Base-by-base conservation (phyloP, 2,888 invertebrate species). In the Melipona bicolor region DNA sequence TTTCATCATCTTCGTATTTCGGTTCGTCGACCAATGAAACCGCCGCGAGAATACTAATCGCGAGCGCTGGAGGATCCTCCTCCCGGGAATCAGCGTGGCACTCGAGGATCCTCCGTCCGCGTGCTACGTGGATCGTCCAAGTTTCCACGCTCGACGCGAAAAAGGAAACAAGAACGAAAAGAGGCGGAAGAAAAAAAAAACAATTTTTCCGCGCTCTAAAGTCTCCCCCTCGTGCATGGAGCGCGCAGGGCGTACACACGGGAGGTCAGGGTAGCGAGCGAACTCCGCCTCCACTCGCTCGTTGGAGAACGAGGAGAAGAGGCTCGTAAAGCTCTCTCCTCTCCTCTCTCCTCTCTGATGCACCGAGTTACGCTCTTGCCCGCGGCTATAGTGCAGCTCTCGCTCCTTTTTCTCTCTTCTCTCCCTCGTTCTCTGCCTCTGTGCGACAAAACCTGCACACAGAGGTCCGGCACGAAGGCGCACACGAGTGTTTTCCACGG, bases 401-500 rank as follows among this genome's bases (percentile, higher is more conserved):
- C n/a, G 27, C n/a, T 71, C 59, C 43, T 32, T 59, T n/a, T 27
- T 21, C 27, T 17, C 59, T 11, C 5, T 49, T 5, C 62, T 59
- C 6, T 32, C 5, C 21, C 21, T 15, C 17, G 1, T 49, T 0
- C 11, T 19, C 19, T n/a, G 2, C 9, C 56, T 24, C 15, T 21
- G 43, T 36, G 36, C 17, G 21, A 24, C 69, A 61, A n/a, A n/a
- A 43, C 43, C 61, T 62, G 72, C 36, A 56, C 27, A 69, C n/a
- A 69, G 69, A 73, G 50, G 77, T 77, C 71, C 71, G 36, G 52
- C 24, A 52, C 19, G 74, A 71, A 82, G 78, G 74, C 75, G 71
- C 74, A 74, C 71, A 78, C 84, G 71, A 84, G 84, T 84, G 84
- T 78, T 84, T 84, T 83, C 79, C 75, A 83, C 79, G 83, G 84